Evolutionary conservation across 2,797 vertebrate species (phyloP), one percentile per base, ranked within the genome.

Genomic region (Myoxocephalus aenaeus): DNA sequence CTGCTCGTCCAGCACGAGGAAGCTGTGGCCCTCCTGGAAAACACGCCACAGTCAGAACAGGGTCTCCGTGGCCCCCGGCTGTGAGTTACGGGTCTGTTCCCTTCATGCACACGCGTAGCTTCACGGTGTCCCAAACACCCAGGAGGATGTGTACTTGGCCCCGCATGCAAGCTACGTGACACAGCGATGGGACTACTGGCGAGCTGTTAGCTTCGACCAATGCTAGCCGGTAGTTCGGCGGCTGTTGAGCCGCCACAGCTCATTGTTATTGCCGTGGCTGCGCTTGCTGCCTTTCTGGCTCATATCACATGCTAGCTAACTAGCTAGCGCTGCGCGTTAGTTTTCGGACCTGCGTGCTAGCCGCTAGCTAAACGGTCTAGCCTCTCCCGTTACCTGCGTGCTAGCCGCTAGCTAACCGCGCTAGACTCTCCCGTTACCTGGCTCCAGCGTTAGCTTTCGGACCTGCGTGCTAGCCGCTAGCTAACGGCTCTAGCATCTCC

Each of bases 1-100:
- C 91, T 97, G 97, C 83, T 99, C 97, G 87, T 99, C 95, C 94
- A 99, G 90, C 65, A 99, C 98, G 59, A 99, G 94, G 92, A 99
- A 99, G 92, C 98, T 99, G 85, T 96, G 97, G 14, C 98, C 98
- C 94, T 97, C 98, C 98, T 99, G 89, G 2, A 77, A 75, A 72
- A 42, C 34, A 78, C 9, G 84, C 0, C 25, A 64, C n/a, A 73
- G 15, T 73, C 53, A 80, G 9, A n/a, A 34, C 1, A 48, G 53
- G 53, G 7, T 17, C 32, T 34, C 18, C 9, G 44, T 46, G 46
- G 29, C 3, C 29, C 3, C 29, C 29, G 29, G 29, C 29, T 27
- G 25, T 27, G 25, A 27, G 36, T 38, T 38, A 38, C 36, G 36
- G 36, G 7, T 27, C 25, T 1, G 1, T 5, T 25, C 58, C 12